These are phyloP conservation scores for Sporophila hypoxantha DNA, from an alignment of 2,113 vertebrate species.

Conservation along the genomic window DNA sequence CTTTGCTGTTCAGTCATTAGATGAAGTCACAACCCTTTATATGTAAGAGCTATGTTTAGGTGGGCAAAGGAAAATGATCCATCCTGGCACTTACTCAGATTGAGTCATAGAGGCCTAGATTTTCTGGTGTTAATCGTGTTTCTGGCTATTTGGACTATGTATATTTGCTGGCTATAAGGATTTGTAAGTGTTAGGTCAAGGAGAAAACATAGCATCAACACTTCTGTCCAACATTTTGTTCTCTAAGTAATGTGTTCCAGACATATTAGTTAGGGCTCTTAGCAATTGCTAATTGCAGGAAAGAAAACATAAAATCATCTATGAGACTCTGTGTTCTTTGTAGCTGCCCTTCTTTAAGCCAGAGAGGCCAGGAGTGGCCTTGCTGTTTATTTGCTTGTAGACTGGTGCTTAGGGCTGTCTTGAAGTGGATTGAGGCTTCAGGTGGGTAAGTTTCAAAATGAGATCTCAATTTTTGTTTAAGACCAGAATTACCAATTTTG, in stretches of 20 bases:
- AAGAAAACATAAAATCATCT: fast-evolving
- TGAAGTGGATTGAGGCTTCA: background rate
- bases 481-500: background rate
- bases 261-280: background rate
- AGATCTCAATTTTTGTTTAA: background rate
- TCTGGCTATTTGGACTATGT: background rate
- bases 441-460: background rate
- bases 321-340: background rate
- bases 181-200: background rate
- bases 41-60: slow-evolving; percentile 3
- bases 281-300: background rate
- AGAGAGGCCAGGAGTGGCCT: background rate
- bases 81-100: background rate
- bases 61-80: background rate
- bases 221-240: background rate
- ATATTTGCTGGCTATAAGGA: background rate
- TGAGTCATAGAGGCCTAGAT: background rate
- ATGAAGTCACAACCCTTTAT: background rate
- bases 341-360: background rate
- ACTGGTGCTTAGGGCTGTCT: background rate
- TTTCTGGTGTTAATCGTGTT: slow-evolving; percentile 3
- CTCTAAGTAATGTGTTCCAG: background rate
- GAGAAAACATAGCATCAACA: background rate
- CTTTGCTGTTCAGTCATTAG: background rate
- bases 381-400: background rate